phyloP scores from a whole-genome alignment of 2,113 vertebrate species.

The Dromiciops gliroides region DNA sequence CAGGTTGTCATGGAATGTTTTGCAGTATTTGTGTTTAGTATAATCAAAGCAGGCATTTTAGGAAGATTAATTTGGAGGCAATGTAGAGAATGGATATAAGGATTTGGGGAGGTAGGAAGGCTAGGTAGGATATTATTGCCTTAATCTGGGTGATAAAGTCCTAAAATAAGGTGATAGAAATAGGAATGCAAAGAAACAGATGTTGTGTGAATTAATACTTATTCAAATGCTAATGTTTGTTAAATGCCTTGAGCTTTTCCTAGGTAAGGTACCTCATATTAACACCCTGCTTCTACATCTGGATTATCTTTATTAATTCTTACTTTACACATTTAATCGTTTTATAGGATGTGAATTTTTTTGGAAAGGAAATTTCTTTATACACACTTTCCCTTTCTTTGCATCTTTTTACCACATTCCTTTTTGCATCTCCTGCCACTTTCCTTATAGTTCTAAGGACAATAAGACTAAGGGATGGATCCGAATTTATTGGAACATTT shows the following conservation, averaged over 20 bases:
- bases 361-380: conserved; percentile 3
- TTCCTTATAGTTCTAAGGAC: neutral
- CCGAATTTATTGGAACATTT: conserved; percentile 22
- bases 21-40: neutral
- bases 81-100: neutral
- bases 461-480: neutral
- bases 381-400: neutral
- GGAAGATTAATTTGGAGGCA: neutral
- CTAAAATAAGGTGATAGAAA: neutral
- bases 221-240: neutral
- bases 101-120: neutral
- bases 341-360: neutral
- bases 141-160: neutral
- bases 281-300: neutral
- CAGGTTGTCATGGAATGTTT: neutral
- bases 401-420: neutral
- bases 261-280: neutral
- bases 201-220: neutral
- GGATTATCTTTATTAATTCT: neutral
- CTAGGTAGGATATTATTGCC: neutral
- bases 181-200: neutral
- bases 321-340: neutral
- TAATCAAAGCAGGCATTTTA: neutral
- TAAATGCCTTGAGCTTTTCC: neutral
- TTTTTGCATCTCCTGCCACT: conserved; percentile 1